A percentile compares a stretch with the other conserved stretches of the same genome.
These are phyloP conservation scores for Serrognathus titanus DNA, from an alignment of 2,888 invertebrate genomes.

Conservation along the genomic window DNA sequence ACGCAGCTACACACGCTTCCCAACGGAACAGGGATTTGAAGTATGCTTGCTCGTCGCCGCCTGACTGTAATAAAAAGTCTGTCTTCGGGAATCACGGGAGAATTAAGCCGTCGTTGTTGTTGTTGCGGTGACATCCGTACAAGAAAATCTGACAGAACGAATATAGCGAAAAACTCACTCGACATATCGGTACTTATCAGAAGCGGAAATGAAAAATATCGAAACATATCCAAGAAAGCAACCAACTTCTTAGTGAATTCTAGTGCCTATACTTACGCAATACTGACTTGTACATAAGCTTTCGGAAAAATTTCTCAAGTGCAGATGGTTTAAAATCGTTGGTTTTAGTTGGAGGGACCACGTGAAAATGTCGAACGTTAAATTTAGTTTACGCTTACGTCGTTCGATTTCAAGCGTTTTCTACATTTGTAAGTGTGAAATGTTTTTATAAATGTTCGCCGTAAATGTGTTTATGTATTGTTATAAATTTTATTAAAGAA, in stretches of 20 bases:
- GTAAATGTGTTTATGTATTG: constrained; percentile 15
- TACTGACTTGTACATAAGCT: not conserved
- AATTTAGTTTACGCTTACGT: not conserved
- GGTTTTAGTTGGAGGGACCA: not conserved
- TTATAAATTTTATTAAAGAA: constrained; percentile 20
- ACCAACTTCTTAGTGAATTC: constrained; percentile 23
- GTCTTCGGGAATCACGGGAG: not conserved
- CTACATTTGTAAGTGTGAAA: not conserved
- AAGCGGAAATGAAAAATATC: constrained; percentile 3
- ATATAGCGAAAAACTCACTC: no score
- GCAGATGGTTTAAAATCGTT: not conserved
- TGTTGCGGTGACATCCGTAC: not conserved
- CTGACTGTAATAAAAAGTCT: not conserved
- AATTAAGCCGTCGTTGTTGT: not conserved
- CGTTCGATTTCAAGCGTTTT: not conserved
- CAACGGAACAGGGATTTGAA: constrained; percentile 43
- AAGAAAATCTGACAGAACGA: not conserved
- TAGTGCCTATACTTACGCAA: constrained; percentile 22
- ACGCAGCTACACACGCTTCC: constrained; percentile 37
- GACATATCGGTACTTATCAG: not conserved
- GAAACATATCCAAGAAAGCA: constrained; percentile 18
- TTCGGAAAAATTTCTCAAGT: not conserved
- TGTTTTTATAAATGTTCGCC: constrained; percentile 3
- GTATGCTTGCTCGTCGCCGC: constrained; percentile 16
- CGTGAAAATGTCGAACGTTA: not conserved